phyloP scores from a whole-genome alignment of 1,140 invertebrate genomes.

The Heliconius congener region DNA sequence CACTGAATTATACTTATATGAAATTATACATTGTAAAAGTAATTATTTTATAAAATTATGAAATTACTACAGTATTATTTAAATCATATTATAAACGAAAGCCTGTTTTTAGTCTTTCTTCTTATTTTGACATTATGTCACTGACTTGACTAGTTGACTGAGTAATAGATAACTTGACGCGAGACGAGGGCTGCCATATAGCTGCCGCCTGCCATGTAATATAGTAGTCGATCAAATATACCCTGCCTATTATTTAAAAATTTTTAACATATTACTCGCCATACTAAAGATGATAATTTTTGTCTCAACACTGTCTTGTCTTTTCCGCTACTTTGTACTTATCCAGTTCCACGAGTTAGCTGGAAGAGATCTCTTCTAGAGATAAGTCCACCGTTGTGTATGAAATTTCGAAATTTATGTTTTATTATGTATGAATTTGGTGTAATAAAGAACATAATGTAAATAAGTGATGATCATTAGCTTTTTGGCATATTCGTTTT shows the following conservation, averaged over 20 bases:
- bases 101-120: background rate
- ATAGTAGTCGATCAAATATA: background rate
- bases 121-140: slow-evolving; percentile 13
- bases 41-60: background rate
- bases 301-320: too few species aligned
- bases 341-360: too few species aligned
- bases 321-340: too few species aligned
- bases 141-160: background rate
- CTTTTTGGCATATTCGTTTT: too few species aligned
- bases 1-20: background rate
- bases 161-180: background rate
- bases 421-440: too few species aligned
- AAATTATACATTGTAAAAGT: background rate
- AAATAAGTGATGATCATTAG: too few species aligned
- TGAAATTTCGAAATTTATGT: too few species aligned
- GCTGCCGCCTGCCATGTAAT: background rate
- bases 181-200: background rate
- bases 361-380: too few species aligned
- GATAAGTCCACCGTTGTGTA: too few species aligned
- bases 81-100: background rate
- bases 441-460: too few species aligned
- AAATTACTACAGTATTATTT: background rate
- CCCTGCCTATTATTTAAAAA: background rate
- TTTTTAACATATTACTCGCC: too few species aligned
- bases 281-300: too few species aligned